phyloP scores from a whole-genome alignment of 2,888 invertebrate genomes.

The Thalpophila matura region DNA sequence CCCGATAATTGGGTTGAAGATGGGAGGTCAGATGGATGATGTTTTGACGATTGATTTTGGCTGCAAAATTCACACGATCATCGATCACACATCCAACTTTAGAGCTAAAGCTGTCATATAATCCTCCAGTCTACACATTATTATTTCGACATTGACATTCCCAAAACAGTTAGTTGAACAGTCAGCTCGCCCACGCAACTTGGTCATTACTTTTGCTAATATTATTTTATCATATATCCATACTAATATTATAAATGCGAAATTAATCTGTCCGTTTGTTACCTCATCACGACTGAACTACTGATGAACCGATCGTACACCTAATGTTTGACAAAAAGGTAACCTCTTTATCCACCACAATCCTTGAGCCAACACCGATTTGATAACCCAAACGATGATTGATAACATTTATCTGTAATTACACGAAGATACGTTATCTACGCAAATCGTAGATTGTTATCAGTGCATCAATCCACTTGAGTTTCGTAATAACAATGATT shows the following conservation, averaged over 20 bases:
- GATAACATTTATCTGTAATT: conserved; percentile 30
- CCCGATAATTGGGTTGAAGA: no score
- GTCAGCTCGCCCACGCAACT: conserved; percentile 8
- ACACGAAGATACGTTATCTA: conserved; percentile 42
- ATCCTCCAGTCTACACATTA: conserved; percentile 21
- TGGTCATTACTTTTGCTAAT: background rate
- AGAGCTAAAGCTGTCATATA: conserved; percentile 11
- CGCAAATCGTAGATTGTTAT: conserved; percentile 40
- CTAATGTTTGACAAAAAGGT: no score
- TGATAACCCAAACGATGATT: conserved; percentile 35
- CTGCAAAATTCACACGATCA: conserved; percentile 17
- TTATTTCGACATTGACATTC: conserved; percentile 22
- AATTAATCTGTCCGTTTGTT: no score
- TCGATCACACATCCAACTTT: conserved; percentile 17
- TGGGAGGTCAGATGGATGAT: no score
- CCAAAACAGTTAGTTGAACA: conserved; percentile 5
- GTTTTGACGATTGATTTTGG: no score
- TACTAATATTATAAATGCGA: no score
- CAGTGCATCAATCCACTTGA: conserved; percentile 40
- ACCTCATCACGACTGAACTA: no score
- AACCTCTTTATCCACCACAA: conserved; percentile 2
- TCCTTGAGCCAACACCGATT: conserved; percentile 13
- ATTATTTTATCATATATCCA: background rate
- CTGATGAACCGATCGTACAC: no score
- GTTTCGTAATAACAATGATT: conserved; percentile 34